phyloP scores from a whole-genome alignment of 2,888 invertebrate genomes.

The Sinodicranocentrus sp. region DNA sequence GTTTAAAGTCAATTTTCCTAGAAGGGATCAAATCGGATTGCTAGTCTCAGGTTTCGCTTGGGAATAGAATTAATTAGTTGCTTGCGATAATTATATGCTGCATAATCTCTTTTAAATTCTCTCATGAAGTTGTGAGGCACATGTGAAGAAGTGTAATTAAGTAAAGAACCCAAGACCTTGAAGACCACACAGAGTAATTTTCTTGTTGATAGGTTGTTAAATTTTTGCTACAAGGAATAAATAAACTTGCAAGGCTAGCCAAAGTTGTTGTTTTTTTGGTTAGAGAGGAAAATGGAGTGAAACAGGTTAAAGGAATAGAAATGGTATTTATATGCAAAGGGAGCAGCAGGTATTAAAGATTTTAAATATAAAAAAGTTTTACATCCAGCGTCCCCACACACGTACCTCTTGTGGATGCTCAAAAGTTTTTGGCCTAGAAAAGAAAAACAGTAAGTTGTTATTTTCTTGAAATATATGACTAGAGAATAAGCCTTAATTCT shows the following conservation, averaged over 20 bases:
- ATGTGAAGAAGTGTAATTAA: constrained; percentile 5
- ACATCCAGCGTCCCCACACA: not conserved
- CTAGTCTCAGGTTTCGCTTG: too few relatives aligned
- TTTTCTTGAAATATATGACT: too few relatives aligned
- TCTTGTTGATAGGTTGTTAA: not conserved
- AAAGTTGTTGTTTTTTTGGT: not conserved
- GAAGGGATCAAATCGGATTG: too few relatives aligned
- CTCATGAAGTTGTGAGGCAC: not conserved
- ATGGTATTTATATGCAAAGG: not conserved
- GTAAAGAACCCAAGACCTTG: not conserved
- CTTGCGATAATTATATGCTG: constrained; percentile 36
- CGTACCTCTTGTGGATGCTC: constrained; percentile 56
- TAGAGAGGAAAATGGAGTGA: too few relatives aligned
- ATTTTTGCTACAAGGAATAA: too few relatives aligned
- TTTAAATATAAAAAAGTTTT: constrained; percentile 8
- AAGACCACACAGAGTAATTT: constrained; percentile 1
- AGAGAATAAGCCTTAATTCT: too few relatives aligned
- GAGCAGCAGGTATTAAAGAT: not conserved
- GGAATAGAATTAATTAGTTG: constrained; percentile 35
- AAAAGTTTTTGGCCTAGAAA: constrained; percentile 49
- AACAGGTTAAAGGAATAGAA: too few relatives aligned
- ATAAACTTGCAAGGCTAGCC: not conserved
- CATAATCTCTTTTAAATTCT: not conserved
- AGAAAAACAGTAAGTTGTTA: constrained; percentile 15
- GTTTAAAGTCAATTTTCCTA: too few relatives aligned